phyloP scores from a whole-genome alignment of 2,113 vertebrate genomes.

The Chaetodon auriga region DNA sequence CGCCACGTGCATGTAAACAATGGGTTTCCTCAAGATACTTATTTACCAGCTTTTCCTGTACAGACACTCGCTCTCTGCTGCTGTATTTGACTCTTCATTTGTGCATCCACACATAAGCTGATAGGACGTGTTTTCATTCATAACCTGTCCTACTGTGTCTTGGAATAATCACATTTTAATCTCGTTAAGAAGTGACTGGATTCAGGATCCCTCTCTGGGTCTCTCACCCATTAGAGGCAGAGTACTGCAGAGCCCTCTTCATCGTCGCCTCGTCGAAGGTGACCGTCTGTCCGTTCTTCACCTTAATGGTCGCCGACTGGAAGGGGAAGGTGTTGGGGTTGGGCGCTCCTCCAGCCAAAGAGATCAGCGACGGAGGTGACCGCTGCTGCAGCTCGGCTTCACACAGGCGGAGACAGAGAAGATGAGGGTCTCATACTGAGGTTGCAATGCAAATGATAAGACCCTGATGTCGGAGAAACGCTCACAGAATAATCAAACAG shows the following conservation, averaged over 20 bases:
- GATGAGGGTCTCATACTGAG: neutral
- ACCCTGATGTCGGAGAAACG: neutral
- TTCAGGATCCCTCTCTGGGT: neutral
- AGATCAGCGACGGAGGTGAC: slow-evolving; percentile 90
- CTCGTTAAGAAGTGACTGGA: neutral
- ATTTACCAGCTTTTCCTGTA: no score
- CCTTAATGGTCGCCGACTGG: slow-evolving; percentile 83
- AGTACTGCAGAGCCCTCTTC: slow-evolving; percentile 95
- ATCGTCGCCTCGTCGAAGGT: slow-evolving; percentile 86
- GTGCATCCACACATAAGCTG: neutral
- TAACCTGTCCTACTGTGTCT: neutral
- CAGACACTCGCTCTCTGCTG: no score
- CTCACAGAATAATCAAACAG: neutral
- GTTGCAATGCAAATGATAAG: neutral
- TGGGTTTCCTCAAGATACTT: no score
- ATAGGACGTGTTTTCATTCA: neutral
- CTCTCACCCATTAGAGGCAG: slow-evolving; percentile 88
- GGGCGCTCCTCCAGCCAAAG: slow-evolving; percentile 90
- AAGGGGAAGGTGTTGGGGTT: slow-evolving; percentile 94
- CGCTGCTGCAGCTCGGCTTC: slow-evolving; percentile 88
- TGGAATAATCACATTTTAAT: neutral
- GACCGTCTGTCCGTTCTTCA: slow-evolving; percentile 83
- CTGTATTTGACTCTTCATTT: neutral
- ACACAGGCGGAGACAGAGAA: slow-evolving; percentile 31
- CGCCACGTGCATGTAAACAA: no score